Evolutionary conservation across 2,113 vertebrate genomes (phyloP).

Genomic region (Glaucidium brasilianum): DNA sequence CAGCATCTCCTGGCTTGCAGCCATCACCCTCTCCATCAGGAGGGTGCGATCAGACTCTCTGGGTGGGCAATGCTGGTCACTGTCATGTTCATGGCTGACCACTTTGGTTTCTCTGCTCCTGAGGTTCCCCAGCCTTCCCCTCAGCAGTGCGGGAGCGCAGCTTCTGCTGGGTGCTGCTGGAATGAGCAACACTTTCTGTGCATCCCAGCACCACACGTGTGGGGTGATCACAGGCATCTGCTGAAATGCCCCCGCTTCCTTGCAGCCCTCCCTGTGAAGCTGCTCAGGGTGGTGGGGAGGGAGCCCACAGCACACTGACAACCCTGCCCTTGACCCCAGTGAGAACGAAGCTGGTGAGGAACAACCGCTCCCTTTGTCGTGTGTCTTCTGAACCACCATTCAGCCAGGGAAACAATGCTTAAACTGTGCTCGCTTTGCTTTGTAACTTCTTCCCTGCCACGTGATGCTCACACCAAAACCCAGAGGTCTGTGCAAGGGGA

Average conservation of each 20-base stretch:
- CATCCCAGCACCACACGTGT: fast-evolving
- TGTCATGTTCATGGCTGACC: background rate
- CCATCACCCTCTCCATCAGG: background rate
- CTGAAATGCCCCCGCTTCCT: background rate
- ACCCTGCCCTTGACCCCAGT: background rate
- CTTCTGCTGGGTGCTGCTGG: background rate
- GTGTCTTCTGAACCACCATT: background rate
- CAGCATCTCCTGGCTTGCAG: background rate
- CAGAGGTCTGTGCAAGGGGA: fast-evolving
- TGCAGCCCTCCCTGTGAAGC: background rate
- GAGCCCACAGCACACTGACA: background rate
- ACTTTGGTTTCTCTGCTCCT: background rate
- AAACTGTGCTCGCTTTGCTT: background rate
- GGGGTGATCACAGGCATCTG: background rate
- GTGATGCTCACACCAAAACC: background rate
- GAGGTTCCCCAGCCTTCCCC: background rate
- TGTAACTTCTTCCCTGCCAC: background rate
- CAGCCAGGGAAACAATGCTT: background rate
- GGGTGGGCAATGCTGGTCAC: fast-evolving
- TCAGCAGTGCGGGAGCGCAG: fast-evolving
- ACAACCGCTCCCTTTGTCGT: background rate
- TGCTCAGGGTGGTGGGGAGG: background rate
- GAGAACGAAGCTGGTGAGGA: background rate
- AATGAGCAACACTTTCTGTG: background rate
- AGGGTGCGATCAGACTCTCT: background rate